Conservation (phyloP, 2,113 vertebrate species). For the Forbesichthys papilliferus region DNA sequence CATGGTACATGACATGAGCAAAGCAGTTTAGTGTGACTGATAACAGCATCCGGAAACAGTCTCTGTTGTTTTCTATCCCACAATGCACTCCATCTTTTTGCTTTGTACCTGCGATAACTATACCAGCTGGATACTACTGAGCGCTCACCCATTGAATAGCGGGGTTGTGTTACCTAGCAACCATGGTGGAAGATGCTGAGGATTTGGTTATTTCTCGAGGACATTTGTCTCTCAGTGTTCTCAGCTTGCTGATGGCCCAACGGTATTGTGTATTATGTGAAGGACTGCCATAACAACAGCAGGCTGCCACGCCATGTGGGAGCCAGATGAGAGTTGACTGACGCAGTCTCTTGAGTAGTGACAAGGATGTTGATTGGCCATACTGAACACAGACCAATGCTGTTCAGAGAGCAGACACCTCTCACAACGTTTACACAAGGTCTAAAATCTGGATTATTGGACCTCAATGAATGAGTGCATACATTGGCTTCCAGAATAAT, state of each 20-base stretch:
- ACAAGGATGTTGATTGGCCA: too few species aligned
- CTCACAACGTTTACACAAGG: too few species aligned
- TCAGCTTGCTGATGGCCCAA: slow-evolving; percentile 12
- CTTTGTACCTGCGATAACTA: slow-evolving; percentile 75
- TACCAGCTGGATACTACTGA: slow-evolving; percentile 57
- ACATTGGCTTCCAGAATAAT: too few species aligned
- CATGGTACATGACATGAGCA: slow-evolving; percentile 33
- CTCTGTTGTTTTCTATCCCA: slow-evolving; percentile 67
- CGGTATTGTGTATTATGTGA: too few species aligned
- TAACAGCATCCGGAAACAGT: slow-evolving; percentile 64
- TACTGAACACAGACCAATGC: too few species aligned
- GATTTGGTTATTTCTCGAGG: slow-evolving; percentile 80
- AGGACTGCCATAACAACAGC: too few species aligned
- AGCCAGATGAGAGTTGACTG: too few species aligned
- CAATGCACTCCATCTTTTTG: slow-evolving; percentile 64
- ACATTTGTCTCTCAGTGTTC: slow-evolving; percentile 63
- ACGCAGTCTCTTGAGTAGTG: too few species aligned
- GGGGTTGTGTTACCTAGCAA: slow-evolving; percentile 84
- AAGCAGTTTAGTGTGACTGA: slow-evolving; percentile 59
- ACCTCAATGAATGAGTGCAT: too few species aligned
- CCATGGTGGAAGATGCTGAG: slow-evolving; percentile 73
- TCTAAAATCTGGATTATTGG: too few species aligned
- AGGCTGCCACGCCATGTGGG: neutral
- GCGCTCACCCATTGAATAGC: slow-evolving; percentile 61
- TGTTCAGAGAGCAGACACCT: too few species aligned